A percentile compares a stretch with the other conserved stretches of the same genome.
phyloP scores from a whole-genome alignment of 1,140 invertebrate species.

The Aradophagus sp. region DNA sequence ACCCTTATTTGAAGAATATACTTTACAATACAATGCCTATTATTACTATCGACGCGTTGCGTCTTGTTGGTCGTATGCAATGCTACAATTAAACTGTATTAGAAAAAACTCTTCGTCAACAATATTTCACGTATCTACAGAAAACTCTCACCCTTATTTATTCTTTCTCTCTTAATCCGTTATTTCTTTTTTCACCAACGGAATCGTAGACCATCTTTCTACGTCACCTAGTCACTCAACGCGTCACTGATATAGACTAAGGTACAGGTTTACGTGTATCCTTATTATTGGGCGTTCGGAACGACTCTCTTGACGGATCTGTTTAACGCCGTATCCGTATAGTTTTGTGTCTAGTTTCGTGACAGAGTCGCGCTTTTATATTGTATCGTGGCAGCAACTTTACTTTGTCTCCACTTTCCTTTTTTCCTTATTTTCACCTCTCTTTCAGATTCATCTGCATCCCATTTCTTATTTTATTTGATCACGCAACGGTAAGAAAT shows the following conservation, averaged over 20 bases:
- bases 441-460: too few relatives aligned
- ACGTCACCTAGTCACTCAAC: too few relatives aligned
- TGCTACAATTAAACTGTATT: conserved; percentile 71
- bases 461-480: conserved; percentile 5
- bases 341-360: too few relatives aligned
- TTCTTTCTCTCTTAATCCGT: not conserved
- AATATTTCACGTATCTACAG: conserved; percentile 70
- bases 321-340: too few relatives aligned
- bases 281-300: too few relatives aligned
- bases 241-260: too few relatives aligned
- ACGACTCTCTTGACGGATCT: too few relatives aligned
- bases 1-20: conserved; percentile 61
- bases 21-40: conserved; percentile 70
- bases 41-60: conserved; percentile 64
- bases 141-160: conserved; percentile 58
- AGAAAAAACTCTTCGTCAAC: conserved; percentile 71
- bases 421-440: conserved; percentile 64
- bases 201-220: too few relatives aligned
- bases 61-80: conserved; percentile 72
- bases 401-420: conserved; percentile 56
- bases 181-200: too few relatives aligned
- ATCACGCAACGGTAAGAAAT: conserved; percentile 30
- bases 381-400: conserved; percentile 26
- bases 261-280: too few relatives aligned
- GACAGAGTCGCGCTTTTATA: not conserved